A percentile compares a stretch with the other conserved stretches of the same genome.
Evolutionary conservation across 30 jellyfish, hydroid and myxozoan genomes (phyloP).

Genomic region (Cassiopea andromeda): DNA sequence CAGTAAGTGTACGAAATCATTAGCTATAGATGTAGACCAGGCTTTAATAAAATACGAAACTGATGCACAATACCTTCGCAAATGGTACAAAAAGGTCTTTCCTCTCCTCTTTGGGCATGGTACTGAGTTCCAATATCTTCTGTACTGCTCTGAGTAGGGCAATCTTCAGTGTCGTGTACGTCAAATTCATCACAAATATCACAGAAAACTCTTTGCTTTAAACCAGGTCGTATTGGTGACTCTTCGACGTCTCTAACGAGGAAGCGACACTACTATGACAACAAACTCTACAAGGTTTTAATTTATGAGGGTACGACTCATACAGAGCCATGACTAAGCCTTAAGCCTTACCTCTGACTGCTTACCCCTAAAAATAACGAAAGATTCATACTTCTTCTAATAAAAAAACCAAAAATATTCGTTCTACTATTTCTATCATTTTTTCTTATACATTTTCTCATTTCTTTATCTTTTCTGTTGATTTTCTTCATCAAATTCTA

Average conservation of each 20-base stretch:
- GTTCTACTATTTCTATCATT: too few relatives aligned
- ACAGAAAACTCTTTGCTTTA: slow-evolving; percentile 86
- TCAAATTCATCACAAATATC: slow-evolving; percentile 98
- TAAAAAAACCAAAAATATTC: too few relatives aligned
- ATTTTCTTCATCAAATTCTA: too few relatives aligned
- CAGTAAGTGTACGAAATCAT: too few relatives aligned
- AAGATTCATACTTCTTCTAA: too few relatives aligned
- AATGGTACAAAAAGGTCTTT: slow-evolving; percentile 86
- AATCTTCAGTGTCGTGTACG: slow-evolving; percentile 96
- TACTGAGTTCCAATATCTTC: slow-evolving; percentile 88
- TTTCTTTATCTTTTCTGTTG: too few relatives aligned
- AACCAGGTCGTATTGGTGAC: slow-evolving; percentile 76
- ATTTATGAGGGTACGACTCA: too few relatives aligned
- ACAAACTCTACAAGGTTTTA: too few relatives aligned
- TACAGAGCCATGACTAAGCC: too few relatives aligned
- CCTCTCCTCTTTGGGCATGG: slow-evolving; percentile 90
- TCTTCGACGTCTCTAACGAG: slow-evolving; percentile 27
- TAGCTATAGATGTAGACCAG: neutral
- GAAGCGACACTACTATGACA: neutral
- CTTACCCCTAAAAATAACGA: too few relatives aligned
- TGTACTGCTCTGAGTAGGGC: slow-evolving; percentile 91
- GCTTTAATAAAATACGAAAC: neutral
- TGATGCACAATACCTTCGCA: slow-evolving; percentile 80
- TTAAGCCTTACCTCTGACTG: too few relatives aligned
- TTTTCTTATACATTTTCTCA: too few relatives aligned